A percentile compares a stretch with the other conserved stretches of the same genome.
Evolutionary conservation across 2,113 vertebrate genomes (phyloP).

Genomic region (Megaptera novaeangliae): DNA sequence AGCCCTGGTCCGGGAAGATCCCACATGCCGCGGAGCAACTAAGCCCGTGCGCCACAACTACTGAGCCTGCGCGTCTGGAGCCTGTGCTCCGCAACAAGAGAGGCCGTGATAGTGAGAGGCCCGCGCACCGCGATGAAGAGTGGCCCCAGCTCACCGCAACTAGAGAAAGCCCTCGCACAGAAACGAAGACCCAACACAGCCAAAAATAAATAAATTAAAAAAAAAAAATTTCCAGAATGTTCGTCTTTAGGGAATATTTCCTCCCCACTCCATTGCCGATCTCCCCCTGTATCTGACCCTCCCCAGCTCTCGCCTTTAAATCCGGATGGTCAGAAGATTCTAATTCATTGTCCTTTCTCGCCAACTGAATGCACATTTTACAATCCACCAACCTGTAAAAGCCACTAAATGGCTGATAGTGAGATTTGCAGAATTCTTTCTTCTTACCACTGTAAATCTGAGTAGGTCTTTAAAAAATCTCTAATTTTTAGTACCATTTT

Average conservation of each 20-base stretch:
- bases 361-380: background rate
- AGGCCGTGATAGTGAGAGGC: no score
- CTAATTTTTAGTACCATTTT: background rate
- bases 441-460: background rate
- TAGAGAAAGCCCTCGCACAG: no score
- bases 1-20: no score
- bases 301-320: background rate
- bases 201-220: no score
- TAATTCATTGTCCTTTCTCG: background rate
- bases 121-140: no score
- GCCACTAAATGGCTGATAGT: fast-evolving
- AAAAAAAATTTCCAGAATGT: background rate
- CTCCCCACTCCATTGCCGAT: no score
- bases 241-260: background rate
- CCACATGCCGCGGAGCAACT: no score
- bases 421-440: background rate
- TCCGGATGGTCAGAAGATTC: background rate
- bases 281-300: background rate
- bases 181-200: no score
- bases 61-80: no score
- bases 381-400: background rate
- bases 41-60: no score
- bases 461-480: background rate
- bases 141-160: no score
- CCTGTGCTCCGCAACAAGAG: no score